phyloP scores from a whole-genome alignment of 2,888 invertebrate species.

The Platycheirus albimanus region DNA sequence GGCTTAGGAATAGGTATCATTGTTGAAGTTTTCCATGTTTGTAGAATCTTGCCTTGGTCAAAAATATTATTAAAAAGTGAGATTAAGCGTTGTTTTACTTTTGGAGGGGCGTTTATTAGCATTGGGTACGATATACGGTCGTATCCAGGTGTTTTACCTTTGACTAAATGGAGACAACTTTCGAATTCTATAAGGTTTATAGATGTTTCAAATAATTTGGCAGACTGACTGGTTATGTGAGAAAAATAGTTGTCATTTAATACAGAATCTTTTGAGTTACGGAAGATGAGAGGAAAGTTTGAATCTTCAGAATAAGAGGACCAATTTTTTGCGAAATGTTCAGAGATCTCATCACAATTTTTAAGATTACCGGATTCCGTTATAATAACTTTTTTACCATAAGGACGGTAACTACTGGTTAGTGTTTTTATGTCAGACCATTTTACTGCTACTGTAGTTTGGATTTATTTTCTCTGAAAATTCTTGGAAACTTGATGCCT shows the following conservation, averaged over 20 bases:
- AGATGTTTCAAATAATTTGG: too few relatives aligned
- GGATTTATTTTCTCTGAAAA: background rate
- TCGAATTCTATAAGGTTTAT: too few relatives aligned
- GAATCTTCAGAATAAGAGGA: background rate
- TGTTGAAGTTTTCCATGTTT: constrained; percentile 6
- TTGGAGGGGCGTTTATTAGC: background rate
- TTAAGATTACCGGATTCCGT: background rate
- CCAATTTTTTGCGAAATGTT: constrained; percentile 6
- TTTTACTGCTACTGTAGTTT: background rate
- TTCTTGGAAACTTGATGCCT: background rate
- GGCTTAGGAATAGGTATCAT: constrained; percentile 6
- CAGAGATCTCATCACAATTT: background rate
- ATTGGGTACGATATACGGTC: background rate
- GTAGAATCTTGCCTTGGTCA: background rate
- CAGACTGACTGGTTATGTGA: too few relatives aligned
- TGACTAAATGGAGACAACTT: background rate
- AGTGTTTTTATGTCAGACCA: background rate
- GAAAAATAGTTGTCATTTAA: too few relatives aligned
- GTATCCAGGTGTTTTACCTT: background rate
- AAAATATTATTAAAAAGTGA: background rate
- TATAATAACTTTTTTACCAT: background rate
- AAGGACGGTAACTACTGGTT: background rate
- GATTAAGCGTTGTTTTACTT: background rate
- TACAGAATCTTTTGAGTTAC: too few relatives aligned
- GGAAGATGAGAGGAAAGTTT: constrained; percentile 2